phyloP scores from a whole-genome alignment of 2,888 invertebrate species.

The Eupelmus urozonus region DNA sequence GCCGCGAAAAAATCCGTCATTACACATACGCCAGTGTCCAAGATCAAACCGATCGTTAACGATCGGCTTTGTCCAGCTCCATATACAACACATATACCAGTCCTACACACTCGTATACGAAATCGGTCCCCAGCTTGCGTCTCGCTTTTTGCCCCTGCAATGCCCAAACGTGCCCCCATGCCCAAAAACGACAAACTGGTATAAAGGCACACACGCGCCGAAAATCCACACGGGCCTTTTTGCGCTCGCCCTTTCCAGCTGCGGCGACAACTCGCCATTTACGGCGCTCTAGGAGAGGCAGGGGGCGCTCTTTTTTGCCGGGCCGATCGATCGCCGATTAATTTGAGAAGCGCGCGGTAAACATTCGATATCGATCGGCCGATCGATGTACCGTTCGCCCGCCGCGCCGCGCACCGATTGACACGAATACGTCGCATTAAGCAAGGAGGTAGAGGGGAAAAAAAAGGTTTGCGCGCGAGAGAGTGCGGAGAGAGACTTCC shows the following conservation, averaged over 20 bases:
- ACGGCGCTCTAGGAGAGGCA: constrained; percentile 47
- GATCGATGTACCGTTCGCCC: constrained; percentile 32
- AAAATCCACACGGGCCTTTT: neutral
- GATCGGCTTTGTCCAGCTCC: neutral
- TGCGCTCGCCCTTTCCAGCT: constrained; percentile 42
- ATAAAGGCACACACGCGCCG: neutral
- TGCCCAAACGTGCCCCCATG: neutral
- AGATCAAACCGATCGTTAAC: constrained; percentile 31
- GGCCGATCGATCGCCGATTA: constrained; percentile 50
- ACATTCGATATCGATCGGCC: neutral
- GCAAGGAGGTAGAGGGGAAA: neutral
- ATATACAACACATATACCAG: neutral
- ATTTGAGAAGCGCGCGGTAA: constrained; percentile 36
- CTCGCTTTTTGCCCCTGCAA: neutral
- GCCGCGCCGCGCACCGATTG: constrained; percentile 32
- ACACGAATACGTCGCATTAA: constrained; percentile 56
- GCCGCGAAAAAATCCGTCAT: neutral
- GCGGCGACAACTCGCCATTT: constrained; percentile 37
- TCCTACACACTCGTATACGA: neutral
- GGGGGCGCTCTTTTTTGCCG: constrained; percentile 20
- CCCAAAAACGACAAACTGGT: constrained; percentile 26
- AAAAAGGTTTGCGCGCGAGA: neutral
- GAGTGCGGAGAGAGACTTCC: no score
- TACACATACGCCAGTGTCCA: neutral
- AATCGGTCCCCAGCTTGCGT: neutral